Base-by-base conservation (phyloP, 2,888 invertebrate species). In the Chironomus riparius region DNA sequence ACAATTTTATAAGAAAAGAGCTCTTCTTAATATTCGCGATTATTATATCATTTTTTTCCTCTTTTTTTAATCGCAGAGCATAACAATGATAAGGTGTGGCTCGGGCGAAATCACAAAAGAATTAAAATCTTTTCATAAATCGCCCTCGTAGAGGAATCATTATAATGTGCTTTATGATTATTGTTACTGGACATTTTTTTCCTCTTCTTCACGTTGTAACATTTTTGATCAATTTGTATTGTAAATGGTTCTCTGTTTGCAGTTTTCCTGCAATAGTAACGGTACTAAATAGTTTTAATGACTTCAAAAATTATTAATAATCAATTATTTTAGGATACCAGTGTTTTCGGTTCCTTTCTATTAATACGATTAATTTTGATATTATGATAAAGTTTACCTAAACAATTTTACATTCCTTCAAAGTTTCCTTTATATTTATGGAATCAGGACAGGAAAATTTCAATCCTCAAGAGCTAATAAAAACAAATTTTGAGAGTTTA, bases 21-120 rank as follows among this genome's bases (percentile, higher is more conserved):
- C n/a, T 15, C 15, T 50, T 15, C 50, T 50, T 50, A n/a, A 50
- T 50, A 15, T 15, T 50, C 50, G 50, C 15, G 50, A 50, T 50
- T 50, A 50, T 50, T 15, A 28, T 28, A 28, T 4, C 28, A 28
- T 28, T 28, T 50, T n/a, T n/a, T 56, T 56, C 56, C 4, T 56
- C n/a, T 18, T 56, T 56, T n/a, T 56, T 18, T 2, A 56, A 56
- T 56, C 18, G 56, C 56, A 56, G 18, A 18, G 6, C 56, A 7
- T 15, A n/a, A 70, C 70, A 70, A 70, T 70, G 50, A n/a, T 50
- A 70, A 70, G 70, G 70, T 70, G 70, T 70, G 70, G 56, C 48
- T 70, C 18, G 56, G 24, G n/a, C n/a, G 6, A 56, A 56, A 56
- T 56, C 56, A 18, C 18, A 18, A 56, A 56, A 56, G 56, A 56